Evolutionary conservation across 2,797 vertebrate genomes (phyloP).

Genomic region (Sebastes oblongus): DNA sequence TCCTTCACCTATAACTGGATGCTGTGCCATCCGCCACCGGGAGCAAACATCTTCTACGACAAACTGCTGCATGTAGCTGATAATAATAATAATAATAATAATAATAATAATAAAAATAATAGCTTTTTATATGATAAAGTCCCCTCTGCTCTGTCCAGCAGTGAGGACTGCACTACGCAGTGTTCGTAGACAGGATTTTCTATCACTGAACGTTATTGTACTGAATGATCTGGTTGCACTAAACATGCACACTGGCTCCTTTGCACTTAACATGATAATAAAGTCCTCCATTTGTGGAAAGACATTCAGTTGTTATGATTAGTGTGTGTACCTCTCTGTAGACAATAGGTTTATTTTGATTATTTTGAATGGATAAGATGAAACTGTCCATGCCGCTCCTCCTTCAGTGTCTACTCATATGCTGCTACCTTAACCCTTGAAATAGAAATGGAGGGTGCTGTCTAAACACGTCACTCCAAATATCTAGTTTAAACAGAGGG

Average conservation of each 20-base stretch:
- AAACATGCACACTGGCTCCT: constrained; percentile 6
- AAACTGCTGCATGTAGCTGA: neutral
- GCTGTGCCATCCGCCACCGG: neutral
- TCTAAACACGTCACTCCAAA: neutral
- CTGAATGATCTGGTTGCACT: constrained; percentile 19
- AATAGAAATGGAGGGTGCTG: neutral
- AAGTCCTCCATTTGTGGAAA: constrained; percentile 70
- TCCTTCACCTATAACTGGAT: constrained; percentile 19
- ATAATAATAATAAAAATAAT: neutral
- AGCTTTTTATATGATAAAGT: constrained; percentile 58
- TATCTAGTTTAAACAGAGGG: neutral
- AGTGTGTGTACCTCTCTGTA: neutral
- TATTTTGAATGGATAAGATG: neutral
- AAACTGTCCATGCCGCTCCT: neutral
- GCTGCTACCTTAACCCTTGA: neutral
- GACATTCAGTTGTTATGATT: neutral
- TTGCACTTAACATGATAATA: constrained; percentile 33
- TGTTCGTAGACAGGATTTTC: neutral
- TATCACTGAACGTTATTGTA: constrained; percentile 1
- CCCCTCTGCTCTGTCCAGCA: constrained; percentile 43
- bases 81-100: neutral
- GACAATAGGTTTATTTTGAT: neutral
- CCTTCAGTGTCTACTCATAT: neutral
- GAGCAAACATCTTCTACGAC: neutral
- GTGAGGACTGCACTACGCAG: constrained; percentile 33